Evolutionary conservation across 2,113 vertebrate genomes (phyloP).

Genomic region (Esox niger): DNA sequence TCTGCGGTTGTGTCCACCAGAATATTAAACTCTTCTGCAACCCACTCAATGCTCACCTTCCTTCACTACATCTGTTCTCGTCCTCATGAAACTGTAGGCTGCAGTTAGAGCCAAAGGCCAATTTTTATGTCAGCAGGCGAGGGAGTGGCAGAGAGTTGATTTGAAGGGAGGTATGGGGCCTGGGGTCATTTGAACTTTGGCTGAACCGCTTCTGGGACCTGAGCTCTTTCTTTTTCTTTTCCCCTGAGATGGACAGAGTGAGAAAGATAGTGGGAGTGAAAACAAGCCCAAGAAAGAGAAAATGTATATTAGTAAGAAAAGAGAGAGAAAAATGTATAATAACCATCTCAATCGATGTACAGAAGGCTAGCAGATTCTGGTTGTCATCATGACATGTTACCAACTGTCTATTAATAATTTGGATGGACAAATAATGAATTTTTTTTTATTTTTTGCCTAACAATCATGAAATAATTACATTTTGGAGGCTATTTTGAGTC

Average conservation of each 20-base stretch:
- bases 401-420: neutral
- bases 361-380: neutral
- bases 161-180: slow-evolving; percentile 11
- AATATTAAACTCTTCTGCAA: no score
- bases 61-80: no score
- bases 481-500: no score
- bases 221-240: neutral
- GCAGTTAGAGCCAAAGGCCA: no score
- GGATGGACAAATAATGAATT: neutral
- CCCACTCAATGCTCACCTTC: no score
- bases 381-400: neutral
- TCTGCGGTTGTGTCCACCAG: no score
- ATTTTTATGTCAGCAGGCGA: no score
- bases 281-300: no score
- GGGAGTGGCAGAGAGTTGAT: neutral
- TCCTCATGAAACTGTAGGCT: no score
- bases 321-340: neutral
- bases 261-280: no score
- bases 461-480: no score
- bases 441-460: no score
- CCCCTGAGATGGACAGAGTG: neutral
- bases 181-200: neutral
- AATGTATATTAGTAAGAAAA: neutral
- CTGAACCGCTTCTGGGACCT: slow-evolving; percentile 2
- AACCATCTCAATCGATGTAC: neutral